Base-by-base conservation (phyloP, 1,140 invertebrate species). In the Pachyrhynchus sulphureomaculatus region DNA sequence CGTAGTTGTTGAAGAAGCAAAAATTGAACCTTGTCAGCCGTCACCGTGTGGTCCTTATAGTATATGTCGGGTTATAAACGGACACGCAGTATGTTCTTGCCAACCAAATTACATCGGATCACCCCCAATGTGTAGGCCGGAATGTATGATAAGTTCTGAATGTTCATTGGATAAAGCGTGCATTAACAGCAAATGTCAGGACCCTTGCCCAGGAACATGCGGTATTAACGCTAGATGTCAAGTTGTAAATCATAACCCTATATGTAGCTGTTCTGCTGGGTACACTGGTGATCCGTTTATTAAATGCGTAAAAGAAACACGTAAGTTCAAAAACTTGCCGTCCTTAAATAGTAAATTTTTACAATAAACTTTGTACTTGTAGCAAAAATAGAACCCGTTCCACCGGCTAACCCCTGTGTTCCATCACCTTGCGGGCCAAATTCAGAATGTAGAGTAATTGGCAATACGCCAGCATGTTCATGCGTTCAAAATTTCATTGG, bases 261-360 rank as follows among this genome's bases (percentile, higher is more conserved):
- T 85, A 69, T 80, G 89, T 72, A 82, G 82, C 69, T 92, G 90
- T 71, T 79, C 81, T 17, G 68, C 79, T 49, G 82, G 83, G 54
- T 86, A 82, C 73, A 81, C 82, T 56, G 89, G 90, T 32, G 87
- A 92, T 82, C 88, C 90, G 33, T 90, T 90, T 65, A 72, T 84
- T 23, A 77, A 83, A 62, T 91, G 90, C 72, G 75, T 75, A 44
- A 66, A 71, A 18, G 68, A 81, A 69, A 77, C 80, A 78, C 77
- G 84, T 87, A 81, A 79, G 74, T 62, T 24, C 4, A 29, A 29
- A 29, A 29, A 21, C 20, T 17, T 12, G 21, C 13, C 26, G 34
- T 29, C 2, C 12, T 29, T 9, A 10, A 6, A 6, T 29, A 6
- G 5, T 10, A 29, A 29, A 1, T 6, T 29, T 6, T 29, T 10